These are phyloP conservation scores for Pachyuromys duprasi DNA, from an alignment of 2,797 vertebrate species.

Conservation along the genomic window DNA sequence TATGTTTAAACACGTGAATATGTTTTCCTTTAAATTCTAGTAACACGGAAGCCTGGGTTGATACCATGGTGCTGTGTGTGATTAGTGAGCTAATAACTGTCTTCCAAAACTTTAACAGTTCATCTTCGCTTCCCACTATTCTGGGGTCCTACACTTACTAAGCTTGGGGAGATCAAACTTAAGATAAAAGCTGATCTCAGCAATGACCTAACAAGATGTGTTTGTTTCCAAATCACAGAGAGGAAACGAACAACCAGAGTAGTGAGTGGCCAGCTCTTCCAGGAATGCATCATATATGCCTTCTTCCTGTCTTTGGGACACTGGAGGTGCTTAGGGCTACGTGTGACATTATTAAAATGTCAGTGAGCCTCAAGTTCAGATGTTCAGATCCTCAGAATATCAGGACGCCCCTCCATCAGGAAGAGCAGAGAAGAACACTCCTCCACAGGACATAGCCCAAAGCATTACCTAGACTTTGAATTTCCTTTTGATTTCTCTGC, in stretches of 20 bases:
- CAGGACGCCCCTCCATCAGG: not conserved
- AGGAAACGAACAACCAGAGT: not conserved
- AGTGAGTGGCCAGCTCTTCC: not conserved
- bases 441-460: not conserved
- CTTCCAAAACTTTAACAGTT: constrained; percentile 15
- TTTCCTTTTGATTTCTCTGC: not conserved
- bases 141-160: not conserved
- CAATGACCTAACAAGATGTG: not conserved
- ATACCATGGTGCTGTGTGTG: not conserved
- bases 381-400: not conserved
- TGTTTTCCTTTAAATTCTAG: constrained; percentile 52
- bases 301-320: not conserved
- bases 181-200: constrained; percentile 1
- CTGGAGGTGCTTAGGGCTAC: not conserved
- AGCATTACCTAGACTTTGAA: not conserved
- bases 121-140: constrained; percentile 12
- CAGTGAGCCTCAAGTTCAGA: not conserved
- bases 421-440: not conserved
- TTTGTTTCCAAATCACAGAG: not conserved
- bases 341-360: not conserved
- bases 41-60: not conserved
- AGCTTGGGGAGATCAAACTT: not conserved
- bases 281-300: not conserved
- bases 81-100: constrained; percentile 46
- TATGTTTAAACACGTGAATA: constrained; percentile 42